phyloP scores from a whole-genome alignment of 2,888 invertebrate species.

The Drosophila maculinotata region DNA sequence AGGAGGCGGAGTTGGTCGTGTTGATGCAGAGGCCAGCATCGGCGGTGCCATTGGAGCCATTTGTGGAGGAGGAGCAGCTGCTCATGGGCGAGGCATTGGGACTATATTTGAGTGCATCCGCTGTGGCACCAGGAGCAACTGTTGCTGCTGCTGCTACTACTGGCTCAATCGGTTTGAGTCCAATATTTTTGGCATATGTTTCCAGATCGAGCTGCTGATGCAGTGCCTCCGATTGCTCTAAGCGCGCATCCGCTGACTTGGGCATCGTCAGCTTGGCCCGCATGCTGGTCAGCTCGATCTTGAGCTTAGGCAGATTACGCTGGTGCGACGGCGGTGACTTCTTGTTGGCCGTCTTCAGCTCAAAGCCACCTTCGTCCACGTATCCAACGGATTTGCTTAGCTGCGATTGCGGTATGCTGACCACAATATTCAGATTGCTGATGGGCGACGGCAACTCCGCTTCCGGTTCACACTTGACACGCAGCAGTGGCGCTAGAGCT shows the following conservation, averaged over 20 bases:
- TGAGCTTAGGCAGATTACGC: constrained; percentile 82
- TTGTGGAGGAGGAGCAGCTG: constrained; percentile 77
- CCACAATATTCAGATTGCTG: constrained; percentile 76
- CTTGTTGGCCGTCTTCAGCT: constrained; percentile 84
- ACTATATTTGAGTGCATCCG: constrained; percentile 72
- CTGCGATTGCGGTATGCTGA: constrained; percentile 84
- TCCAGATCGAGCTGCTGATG: constrained; percentile 79
- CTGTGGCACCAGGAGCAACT: background rate
- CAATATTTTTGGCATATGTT: constrained; percentile 84
- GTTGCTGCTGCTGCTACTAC: background rate
- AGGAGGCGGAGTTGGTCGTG: constrained; percentile 8
- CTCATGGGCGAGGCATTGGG: constrained; percentile 84
- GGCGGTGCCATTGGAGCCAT: constrained; percentile 74
- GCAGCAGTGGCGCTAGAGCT: constrained; percentile 22
- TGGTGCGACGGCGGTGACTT: constrained; percentile 56
- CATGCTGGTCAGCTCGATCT: constrained; percentile 82
- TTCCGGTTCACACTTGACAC: constrained; percentile 62
- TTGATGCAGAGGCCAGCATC: constrained; percentile 30
- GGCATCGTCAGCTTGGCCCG: constrained; percentile 81
- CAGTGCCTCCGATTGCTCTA: constrained; percentile 53
- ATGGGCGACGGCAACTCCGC: constrained; percentile 21
- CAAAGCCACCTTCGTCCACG: constrained; percentile 78
- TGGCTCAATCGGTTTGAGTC: constrained; percentile 83
- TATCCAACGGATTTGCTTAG: constrained; percentile 71
- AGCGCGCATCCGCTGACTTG: constrained; percentile 76